Evolutionary conservation across 2,113 vertebrate species (phyloP), one percentile per base, ranked within the genome.

Genomic region (Vimba vimba): DNA sequence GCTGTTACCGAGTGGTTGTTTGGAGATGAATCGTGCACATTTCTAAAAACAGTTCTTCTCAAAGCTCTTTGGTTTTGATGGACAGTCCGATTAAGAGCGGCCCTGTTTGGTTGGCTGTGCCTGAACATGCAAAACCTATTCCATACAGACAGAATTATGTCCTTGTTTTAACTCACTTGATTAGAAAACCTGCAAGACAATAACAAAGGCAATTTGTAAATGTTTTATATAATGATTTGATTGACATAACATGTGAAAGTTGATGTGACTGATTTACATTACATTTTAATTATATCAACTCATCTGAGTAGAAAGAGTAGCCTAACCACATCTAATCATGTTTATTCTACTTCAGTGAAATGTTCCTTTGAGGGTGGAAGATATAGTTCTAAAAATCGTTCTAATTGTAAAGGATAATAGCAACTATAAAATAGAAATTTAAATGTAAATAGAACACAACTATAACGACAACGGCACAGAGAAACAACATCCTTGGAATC

Each of bases 21-120:
- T 33, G 79, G 62, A 39, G 19, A 79, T 87, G 82, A 85, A 71
- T 76, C 77, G 76, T 81, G 30, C 59, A 13, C 57, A 52, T 85
- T 85, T 78, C 55, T 76, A 57, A 55, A 74, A 80, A 75, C 55
- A 43, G 9, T 76, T 23, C 59, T 11, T 55, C 11, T 55, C 4
- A 5, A 66, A 13, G 12, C 19, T 21, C 33, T 39, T n/a, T 27
- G 23, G 43, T 30, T 59, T 36, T 79, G 19, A 68, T 79, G 62
- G 47, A 50, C 45, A 7, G 30, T 68, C 62, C 75, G 57, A 80
- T 84, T 74, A 74, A 57, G n/a, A 43, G 27, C 17, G 13, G 17
- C 39, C 13, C 12, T n/a, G 36, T 17, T 23, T 69, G 21, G 39
- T 47, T 50, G 33, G 59, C 76, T 25, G 74, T 85, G 15, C 52